Evolutionary conservation across 2,797 vertebrate species (phyloP), one percentile per base, ranked within the genome.

Genomic region (Molothrus ater): DNA sequence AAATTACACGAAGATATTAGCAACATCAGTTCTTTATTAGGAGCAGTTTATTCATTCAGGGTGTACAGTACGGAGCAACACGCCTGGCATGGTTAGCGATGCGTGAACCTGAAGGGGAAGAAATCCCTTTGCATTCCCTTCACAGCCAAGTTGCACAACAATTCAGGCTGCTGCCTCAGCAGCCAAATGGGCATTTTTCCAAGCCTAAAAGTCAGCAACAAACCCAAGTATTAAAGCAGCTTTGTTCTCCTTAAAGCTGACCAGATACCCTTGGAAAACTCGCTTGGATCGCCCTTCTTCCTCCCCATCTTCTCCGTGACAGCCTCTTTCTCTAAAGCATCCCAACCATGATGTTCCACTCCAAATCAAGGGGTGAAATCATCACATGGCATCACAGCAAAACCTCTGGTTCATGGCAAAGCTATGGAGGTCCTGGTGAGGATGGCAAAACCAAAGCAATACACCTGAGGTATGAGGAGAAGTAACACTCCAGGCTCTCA

Each of bases 61-160:
- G 78, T 74, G 83, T 93, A 97, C 93, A 94, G 91, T 92, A 79
- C 0, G 20, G 90, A 96, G 93, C 90, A 96, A 92, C 96, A 95
- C 4, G 96, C 94, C 90, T 91, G 93, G 95, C 96, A 95, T 92
- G 82, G 95, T 93, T 96, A 97, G 95, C 70, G 96, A 97, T 95
- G 96, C 95, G 70, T 97, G 96, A 97, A 96, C 86, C 91, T 96
- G 93, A 78, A 95, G 93, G 89, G 93, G 82, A 90, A 93, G 88
- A 92, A 93, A 90, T 93, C 92, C 80, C 91, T 97, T 91, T 96
- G 93, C 95, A 97, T 97, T 96, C 96, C 86, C 90, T 96, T 96
- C 96, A 96, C 96, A 97, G 94, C 80, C 93, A 96, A 94, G 86
- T 96, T 96, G 91, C 93, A 94, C 96, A 97, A 93, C 94, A 95